A percentile compares a stretch with the other conserved stretches of the same genome.
These are phyloP conservation scores for Synanthedon vespiformis DNA, from an alignment of 2,888 invertebrate species.

Conservation along the genomic window DNA sequence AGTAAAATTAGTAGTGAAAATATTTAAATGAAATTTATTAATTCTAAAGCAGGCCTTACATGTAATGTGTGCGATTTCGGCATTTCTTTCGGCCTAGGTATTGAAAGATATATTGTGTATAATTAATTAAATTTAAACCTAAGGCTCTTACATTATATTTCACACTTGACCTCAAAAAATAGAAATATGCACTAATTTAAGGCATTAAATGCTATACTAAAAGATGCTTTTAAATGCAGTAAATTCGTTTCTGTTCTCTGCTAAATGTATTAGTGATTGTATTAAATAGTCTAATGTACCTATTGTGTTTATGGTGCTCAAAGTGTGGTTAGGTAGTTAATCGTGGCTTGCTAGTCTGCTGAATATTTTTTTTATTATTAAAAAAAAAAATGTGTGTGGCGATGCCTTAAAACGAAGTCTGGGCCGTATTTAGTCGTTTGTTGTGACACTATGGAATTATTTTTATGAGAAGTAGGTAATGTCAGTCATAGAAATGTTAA, in stretches of 20 bases:
- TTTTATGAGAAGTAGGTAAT: conserved; percentile 20
- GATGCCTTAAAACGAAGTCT: conserved; percentile 12
- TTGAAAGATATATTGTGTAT: too few relatives aligned
- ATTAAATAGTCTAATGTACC: neutral
- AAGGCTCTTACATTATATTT: too few relatives aligned
- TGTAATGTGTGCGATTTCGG: too few relatives aligned
- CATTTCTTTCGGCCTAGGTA: too few relatives aligned
- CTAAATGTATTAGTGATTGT: neutral
- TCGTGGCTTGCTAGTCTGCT: conserved; percentile 35
- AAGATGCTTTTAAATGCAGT: too few relatives aligned
- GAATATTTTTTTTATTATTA: conserved; percentile 2
- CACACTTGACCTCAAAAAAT: too few relatives aligned
- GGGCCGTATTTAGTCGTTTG: conserved; percentile 20
- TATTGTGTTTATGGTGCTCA: conserved; percentile 22
- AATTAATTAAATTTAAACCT: too few relatives aligned
- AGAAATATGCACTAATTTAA: too few relatives aligned
- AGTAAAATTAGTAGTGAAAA: too few relatives aligned
- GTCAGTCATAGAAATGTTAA: conserved; percentile 42
- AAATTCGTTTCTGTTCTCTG: neutral
- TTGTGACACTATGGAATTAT: conserved; percentile 16
- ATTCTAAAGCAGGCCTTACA: too few relatives aligned
- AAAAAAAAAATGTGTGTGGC: conserved; percentile 2
- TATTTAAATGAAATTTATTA: too few relatives aligned
- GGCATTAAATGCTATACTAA: too few relatives aligned
- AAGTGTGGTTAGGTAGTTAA: conserved; percentile 11